Percentiles rank a stretch among this genome's conserved stretches.
phyloP scores from a whole-genome alignment of 2,113 vertebrate genomes.

The Oreochromis niloticus region DNA sequence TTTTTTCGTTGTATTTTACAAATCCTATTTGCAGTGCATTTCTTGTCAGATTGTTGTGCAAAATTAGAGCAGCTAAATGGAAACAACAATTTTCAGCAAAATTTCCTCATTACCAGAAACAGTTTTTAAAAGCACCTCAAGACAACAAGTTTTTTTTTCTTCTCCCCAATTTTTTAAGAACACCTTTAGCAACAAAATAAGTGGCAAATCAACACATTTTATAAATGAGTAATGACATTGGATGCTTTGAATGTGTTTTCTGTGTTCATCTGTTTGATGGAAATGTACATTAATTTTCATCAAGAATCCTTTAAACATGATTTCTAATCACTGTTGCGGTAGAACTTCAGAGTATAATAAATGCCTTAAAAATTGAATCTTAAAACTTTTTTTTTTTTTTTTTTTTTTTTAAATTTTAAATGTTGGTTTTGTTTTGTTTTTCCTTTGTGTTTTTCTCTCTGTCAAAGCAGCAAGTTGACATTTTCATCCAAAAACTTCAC shows the following conservation, averaged over 20 bases:
- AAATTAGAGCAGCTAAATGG: slow-evolving; percentile 33
- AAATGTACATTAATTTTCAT: neutral
- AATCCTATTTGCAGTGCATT: neutral
- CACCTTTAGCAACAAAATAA: slow-evolving; percentile 16
- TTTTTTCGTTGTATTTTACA: neutral
- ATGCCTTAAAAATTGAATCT: neutral
- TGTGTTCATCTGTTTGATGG: neutral
- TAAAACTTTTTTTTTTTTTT: neutral
- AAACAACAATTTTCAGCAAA: slow-evolving; percentile 30
- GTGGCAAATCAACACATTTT: neutral
- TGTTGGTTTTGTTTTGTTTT: neutral
- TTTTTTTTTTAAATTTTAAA: neutral
- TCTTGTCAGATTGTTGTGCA: slow-evolving; percentile 24
- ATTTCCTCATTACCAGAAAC: slow-evolving; percentile 40
- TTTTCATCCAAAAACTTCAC: neutral
- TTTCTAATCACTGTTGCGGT: neutral
- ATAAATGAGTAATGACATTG: neutral
- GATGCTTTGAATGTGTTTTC: neutral
- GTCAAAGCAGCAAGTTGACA: neutral
- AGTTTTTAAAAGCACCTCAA: slow-evolving; percentile 5
- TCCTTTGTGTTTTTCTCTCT: neutral
- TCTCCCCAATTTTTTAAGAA: neutral
- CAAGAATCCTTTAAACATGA: neutral
- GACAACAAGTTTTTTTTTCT: slow-evolving; percentile 2
- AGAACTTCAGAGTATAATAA: neutral